Conservation (phyloP, 1,140 invertebrate genomes). For the Pinna nobilis region DNA sequence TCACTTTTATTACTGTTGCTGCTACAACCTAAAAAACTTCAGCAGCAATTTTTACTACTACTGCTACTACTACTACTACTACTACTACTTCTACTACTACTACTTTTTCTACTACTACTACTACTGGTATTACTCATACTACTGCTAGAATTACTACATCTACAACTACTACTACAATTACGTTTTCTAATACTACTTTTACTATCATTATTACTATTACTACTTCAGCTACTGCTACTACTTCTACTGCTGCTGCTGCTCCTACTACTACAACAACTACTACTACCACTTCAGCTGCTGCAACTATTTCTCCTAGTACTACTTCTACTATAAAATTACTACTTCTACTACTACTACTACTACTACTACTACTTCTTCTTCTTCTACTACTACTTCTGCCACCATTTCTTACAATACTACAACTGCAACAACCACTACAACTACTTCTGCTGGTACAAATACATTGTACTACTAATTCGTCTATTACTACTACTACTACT, state of each 20-base stretch:
- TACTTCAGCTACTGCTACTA: constrained; percentile 23
- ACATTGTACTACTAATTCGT: too few relatives aligned
- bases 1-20: constrained; percentile 2
- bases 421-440: too few relatives aligned
- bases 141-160: constrained; percentile 12
- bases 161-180: constrained; percentile 26
- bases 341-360: too few relatives aligned
- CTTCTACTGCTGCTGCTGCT: constrained; percentile 21
- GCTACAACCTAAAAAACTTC: constrained; percentile 1
- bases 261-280: constrained; percentile 22
- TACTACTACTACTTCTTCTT: too few relatives aligned
- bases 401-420: too few relatives aligned
- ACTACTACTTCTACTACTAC: constrained; percentile 16
- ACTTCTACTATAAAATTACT: too few relatives aligned
- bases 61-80: constrained; percentile 22
- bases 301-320: too few relatives aligned
- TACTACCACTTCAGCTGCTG: constrained; percentile 21
- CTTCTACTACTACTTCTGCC: too few relatives aligned
- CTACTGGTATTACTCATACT: constrained; percentile 10
- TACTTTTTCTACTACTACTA: constrained; percentile 26
- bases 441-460: too few relatives aligned
- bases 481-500: too few relatives aligned
- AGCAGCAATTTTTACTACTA: constrained; percentile 15
- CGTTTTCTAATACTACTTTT: constrained; percentile 8
- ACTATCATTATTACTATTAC: constrained; percentile 26